phyloP scores from a whole-genome alignment of 2,797 vertebrate genomes.

The Brotula barbata region DNA sequence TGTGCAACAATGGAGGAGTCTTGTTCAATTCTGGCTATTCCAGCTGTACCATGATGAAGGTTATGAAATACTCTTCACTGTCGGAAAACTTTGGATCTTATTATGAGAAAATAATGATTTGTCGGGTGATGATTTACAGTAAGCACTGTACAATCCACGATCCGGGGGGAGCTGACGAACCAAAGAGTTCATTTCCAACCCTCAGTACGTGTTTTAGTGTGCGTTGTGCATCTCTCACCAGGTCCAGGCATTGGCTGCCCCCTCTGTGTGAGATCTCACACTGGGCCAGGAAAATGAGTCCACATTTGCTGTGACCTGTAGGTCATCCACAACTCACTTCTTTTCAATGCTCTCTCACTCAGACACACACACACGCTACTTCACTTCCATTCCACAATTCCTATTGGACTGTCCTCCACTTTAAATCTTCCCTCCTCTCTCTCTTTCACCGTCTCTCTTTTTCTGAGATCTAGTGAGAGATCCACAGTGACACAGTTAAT shows the following conservation, averaged over 20 bases:
- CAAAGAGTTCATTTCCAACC: conserved; percentile 8
- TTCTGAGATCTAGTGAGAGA: no score
- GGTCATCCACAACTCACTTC: conserved; percentile 37
- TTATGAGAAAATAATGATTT: not conserved
- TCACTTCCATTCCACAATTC: no score
- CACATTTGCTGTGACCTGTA: conserved; percentile 46
- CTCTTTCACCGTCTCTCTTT: no score
- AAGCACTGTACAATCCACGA: conserved; percentile 22
- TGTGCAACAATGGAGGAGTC: no score
- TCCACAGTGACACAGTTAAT: no score
- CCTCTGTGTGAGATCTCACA: conserved; percentile 44
- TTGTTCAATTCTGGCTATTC: no score
- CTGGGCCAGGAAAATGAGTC: conserved; percentile 61
- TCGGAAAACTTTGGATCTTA: not conserved
- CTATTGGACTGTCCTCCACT: no score
- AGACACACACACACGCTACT: conserved; percentile 4
- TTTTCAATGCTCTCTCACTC: not conserved
- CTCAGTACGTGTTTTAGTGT: not conserved
- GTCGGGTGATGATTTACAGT: not conserved
- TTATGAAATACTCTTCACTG: not conserved
- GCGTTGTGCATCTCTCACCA: conserved; percentile 1
- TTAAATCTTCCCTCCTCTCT: no score
- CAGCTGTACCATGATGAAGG: no score
- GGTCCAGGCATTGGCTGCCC: conserved; percentile 36
- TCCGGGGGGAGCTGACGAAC: conserved; percentile 9